A percentile compares a stretch with the other conserved stretches of the same genome.
Evolutionary conservation across 2,113 vertebrate species (phyloP).

Genomic region (Fulmarus glacialis): DNA sequence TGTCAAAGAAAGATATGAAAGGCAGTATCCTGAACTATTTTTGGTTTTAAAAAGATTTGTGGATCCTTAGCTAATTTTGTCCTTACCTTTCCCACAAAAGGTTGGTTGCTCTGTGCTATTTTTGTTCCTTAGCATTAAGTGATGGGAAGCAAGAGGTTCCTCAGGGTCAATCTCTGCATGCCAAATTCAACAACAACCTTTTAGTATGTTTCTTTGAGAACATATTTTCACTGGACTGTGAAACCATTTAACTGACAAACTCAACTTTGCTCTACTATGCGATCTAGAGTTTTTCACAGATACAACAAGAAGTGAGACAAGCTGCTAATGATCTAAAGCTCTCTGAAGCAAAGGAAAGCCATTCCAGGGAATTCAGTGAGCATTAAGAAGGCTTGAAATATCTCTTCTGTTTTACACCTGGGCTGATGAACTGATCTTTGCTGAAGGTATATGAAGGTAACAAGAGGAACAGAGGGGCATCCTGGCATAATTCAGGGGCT

Average conservation of each 20-base stretch:
- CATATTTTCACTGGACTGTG: neutral
- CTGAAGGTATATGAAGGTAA: neutral
- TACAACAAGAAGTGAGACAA: neutral
- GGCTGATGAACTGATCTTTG: neutral
- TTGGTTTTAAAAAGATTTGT: neutral
- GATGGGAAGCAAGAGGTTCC: neutral
- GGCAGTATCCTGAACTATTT: neutral
- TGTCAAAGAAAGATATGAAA: neutral
- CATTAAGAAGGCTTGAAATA: neutral
- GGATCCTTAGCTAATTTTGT: neutral
- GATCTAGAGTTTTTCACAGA: neutral
- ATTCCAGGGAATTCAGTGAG: neutral
- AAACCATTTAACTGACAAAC: constrained; percentile 6
- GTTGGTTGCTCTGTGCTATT: neutral
- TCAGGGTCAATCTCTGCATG: neutral
- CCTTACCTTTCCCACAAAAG: constrained; percentile 26
- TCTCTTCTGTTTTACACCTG: neutral
- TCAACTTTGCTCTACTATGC: neutral
- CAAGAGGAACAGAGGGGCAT: neutral
- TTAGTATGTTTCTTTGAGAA: neutral
- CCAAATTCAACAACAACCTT: neutral
- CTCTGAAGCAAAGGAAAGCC: neutral
- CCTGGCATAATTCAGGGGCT: neutral
- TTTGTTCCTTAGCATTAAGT: neutral
- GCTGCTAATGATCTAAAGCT: neutral